These are phyloP conservation scores for Leptinotarsa haldemani DNA, from an alignment of 2,888 invertebrate species.

Conservation along the genomic window DNA sequence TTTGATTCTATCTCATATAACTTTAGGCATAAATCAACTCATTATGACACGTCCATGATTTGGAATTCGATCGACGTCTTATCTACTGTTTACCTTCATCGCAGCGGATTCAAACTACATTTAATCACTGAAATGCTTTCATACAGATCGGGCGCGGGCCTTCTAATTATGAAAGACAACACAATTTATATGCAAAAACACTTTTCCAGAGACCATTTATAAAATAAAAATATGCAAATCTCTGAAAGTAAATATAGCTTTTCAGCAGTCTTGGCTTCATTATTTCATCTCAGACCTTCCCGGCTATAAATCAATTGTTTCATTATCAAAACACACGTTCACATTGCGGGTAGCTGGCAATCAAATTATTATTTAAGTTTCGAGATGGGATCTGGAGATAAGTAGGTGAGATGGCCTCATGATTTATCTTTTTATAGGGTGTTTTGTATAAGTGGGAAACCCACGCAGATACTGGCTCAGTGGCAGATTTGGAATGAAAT, in stretches of 20 bases:
- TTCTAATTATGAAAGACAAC: constrained; percentile 43
- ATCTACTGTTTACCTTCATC: constrained; percentile 33
- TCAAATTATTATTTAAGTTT: constrained; percentile 42
- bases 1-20: too few species aligned
- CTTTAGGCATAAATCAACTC: constrained; percentile 22
- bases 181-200: constrained; percentile 44
- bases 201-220: constrained; percentile 37
- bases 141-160: constrained; percentile 25
- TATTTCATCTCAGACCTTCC: constrained; percentile 38
- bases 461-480: constrained; percentile 19
- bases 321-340: constrained; percentile 38
- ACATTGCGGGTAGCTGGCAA: constrained; percentile 35
- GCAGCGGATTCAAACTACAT: not conserved
- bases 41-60: constrained; percentile 35
- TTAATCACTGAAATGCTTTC: constrained; percentile 29
- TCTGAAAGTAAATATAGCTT: constrained; percentile 35
- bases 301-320: constrained; percentile 42
- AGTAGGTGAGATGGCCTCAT: constrained; percentile 35
- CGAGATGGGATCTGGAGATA: constrained; percentile 37
- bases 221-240: constrained; percentile 41
- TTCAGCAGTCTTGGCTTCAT: constrained; percentile 34
- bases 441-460: constrained; percentile 32
- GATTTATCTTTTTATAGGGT: constrained; percentile 40
- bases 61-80: constrained; percentile 38
- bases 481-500: not conserved